Base-by-base conservation (phyloP, 2,888 invertebrate species). In the Clivina fossor region DNA sequence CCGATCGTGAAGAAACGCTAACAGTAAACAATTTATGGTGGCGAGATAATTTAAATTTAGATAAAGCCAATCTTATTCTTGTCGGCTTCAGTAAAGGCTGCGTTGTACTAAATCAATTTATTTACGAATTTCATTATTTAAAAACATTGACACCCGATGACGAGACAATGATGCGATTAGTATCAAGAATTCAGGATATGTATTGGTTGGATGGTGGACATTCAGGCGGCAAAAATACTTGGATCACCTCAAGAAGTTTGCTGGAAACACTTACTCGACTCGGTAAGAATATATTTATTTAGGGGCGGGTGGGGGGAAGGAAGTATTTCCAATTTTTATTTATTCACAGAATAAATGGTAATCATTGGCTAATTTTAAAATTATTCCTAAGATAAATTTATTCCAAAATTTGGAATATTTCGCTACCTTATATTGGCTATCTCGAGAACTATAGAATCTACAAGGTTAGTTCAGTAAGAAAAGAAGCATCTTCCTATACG, bases 31-130 rank as follows among this genome's bases (percentile, higher is more conserved):
- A 74, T 0, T 69, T 82, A 11, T 82, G 83, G 80, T 84, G 84
- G 84, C 74, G 78, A 1, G 78, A 80, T 41, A 72, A 74, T 55
- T 70, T 82, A 13, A 74, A 78, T 24, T 70, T 86, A 65, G 81
- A 84, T 66, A 79, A 80, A 67, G 75, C 78, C 3, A 74, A 78
- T 59, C 74, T 88, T 57, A 79, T 80, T 38, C 71, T 92, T 61
- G 80, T 92, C 57, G 94, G 90, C 2, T 94, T 94, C 74, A 93
- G 93, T 75, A 94, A 95, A 78, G 94, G 94, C 56, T 93, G 92
- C 74, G 90, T 93, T 56, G 93, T 93, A 58, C 81, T 94, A 65
- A 95, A 94, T 78, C 93, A 95, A 78, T 78, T 93, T 62, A 79
- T 93, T 47, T 86, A 89, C 70, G 93, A 93, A 76, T 85, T 93